Evolutionary conservation across 1,140 invertebrate species (phyloP).

Genomic region (Hycleus cichorii): DNA sequence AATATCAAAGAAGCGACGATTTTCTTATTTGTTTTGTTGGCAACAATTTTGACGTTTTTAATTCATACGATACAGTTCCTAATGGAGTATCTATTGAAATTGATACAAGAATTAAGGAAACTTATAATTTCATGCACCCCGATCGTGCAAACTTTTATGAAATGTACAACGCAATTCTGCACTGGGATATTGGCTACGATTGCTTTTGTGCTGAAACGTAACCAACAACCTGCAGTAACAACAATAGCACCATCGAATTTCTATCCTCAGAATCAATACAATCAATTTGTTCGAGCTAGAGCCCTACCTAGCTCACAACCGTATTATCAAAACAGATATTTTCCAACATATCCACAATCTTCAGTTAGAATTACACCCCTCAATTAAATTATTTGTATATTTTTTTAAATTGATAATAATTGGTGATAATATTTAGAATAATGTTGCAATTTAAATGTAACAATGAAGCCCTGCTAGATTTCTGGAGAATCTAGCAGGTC

Average conservation of each 20-base stretch:
- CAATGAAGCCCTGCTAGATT: no score
- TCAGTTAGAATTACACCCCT: no score
- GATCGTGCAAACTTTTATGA: conserved; percentile 36
- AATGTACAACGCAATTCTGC: conserved; percentile 37
- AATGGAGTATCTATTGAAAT: conserved; percentile 27
- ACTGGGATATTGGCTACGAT: conserved; percentile 39
- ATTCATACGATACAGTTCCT: conserved; percentile 23
- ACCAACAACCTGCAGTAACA: no score
- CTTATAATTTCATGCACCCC: conserved; percentile 38
- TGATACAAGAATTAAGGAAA: conserved; percentile 30
- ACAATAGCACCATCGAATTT: no score
- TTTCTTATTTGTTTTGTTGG: conserved; percentile 24
- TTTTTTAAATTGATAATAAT: no score
- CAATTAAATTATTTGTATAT: no score
- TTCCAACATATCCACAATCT: conserved; percentile 3
- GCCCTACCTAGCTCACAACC: not conserved
- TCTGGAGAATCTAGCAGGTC: no score
- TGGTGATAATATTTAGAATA: no score
- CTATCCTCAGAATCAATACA: no score
- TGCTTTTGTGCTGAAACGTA: conserved; percentile 1
- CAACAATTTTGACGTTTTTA: conserved; percentile 17
- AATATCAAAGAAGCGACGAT: conserved; percentile 26
- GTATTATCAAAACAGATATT: conserved; percentile 3
- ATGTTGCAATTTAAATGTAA: no score
- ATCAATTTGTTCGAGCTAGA: no score